Conservation (phyloP, 2,113 vertebrate genomes). For the Nymphicus hollandicus region DNA sequence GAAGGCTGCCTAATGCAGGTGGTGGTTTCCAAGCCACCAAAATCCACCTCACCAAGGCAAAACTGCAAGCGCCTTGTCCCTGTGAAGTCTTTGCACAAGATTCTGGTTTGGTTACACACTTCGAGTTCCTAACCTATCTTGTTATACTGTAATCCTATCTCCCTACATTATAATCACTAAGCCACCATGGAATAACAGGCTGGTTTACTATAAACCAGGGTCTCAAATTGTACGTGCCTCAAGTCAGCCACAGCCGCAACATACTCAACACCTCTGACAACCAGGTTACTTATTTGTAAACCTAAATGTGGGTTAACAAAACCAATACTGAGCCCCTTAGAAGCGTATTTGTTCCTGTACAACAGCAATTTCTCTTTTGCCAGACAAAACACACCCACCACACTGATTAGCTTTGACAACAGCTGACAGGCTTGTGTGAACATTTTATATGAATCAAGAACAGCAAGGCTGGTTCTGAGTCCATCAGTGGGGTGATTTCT, state of each 20-base stretch:
- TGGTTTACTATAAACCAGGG: neutral
- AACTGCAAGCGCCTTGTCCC: neutral
- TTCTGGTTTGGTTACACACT: neutral
- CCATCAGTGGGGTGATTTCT: neutral
- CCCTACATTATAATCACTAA: neutral
- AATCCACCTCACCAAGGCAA: neutral
- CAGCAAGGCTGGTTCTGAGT: neutral
- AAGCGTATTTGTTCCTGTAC: neutral
- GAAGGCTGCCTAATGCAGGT: neutral
- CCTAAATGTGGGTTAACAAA: neutral
- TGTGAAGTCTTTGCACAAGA: neutral
- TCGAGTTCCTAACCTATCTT: neutral
- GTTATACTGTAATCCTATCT: slow-evolving; percentile 22
- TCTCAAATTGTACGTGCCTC: neutral
- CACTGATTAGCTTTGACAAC: neutral
- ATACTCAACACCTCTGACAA: neutral
- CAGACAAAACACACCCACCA: neutral
- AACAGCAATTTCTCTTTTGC: neutral
- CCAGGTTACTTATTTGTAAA: neutral
- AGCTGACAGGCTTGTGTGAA: neutral
- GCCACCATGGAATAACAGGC: neutral
- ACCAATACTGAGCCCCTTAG: neutral
- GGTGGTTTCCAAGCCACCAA: neutral
- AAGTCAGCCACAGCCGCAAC: neutral
- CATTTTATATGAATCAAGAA: neutral